phyloP scores from a whole-genome alignment of 2,113 vertebrate genomes.

The Ceratotherium simum region DNA sequence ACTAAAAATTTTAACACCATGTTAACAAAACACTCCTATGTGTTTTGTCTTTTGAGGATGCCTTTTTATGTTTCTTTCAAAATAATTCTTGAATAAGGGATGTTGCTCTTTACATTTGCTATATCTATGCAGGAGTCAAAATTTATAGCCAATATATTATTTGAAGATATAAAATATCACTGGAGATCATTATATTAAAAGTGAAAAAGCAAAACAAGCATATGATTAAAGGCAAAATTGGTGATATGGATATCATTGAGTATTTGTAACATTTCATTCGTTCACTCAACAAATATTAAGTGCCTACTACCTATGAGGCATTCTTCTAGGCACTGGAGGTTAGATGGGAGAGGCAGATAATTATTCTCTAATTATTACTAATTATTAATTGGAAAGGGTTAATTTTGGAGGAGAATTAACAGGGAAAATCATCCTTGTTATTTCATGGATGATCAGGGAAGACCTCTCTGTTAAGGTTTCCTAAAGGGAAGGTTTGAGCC shows the following conservation, averaged over 20 bases:
- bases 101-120: not conserved
- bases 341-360: not conserved
- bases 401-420: not conserved
- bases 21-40: not conserved
- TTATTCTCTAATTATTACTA: not conserved
- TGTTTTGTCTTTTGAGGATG: not conserved
- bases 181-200: not conserved
- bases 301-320: no score
- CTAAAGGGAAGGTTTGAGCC: not conserved
- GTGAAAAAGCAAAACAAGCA: not conserved
- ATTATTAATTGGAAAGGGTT: not conserved
- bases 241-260: not conserved
- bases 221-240: not conserved
- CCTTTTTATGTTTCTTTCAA: not conserved
- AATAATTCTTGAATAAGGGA: not conserved
- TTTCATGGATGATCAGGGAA: not conserved
- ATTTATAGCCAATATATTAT: not conserved
- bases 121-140: not conserved
- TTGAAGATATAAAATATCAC: not conserved
- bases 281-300: not conserved
- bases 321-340: not conserved
- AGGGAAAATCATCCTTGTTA: not conserved
- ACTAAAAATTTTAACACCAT: not conserved
- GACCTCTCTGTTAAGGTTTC: not conserved
- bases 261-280: not conserved